Evolutionary conservation across 2,113 vertebrate genomes (phyloP), one percentile per base, ranked within the genome.

Genomic region (Chrysochloris asiatica): DNA sequence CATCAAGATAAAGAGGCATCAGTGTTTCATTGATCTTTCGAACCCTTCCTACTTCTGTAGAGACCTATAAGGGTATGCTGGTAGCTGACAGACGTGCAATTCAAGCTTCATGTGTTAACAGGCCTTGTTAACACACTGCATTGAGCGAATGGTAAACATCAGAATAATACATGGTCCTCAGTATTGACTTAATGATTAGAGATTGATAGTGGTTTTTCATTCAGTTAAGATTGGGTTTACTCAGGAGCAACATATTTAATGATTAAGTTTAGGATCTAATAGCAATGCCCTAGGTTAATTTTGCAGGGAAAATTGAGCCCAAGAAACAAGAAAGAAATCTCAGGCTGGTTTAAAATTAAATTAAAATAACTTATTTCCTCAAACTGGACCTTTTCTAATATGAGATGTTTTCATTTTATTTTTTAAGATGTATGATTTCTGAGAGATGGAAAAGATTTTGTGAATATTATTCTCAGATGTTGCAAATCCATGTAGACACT

Each of bases 391-490:
- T 92, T 86, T 92, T 82, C 83, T 92, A 81, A 88, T 38, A 92
- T 75, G 17, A 71, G 83, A 77, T 43, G 50, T 63, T 26, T 88
- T 24, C 82, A 3, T 84, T 84, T 72, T 86, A 13, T 91, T 83
- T 76, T 17, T 75, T 26, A 83, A 86, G 41, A 45, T 52, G 28
- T 86, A 26, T 83, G 76, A 89, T 79, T 96, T 89, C 43, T 75
- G 79, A 93, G 93, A 93, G 87, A 83, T 94, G 89, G 94, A 89
- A 95, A 90, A 93, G 85, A 90, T 96, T 95, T 95, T 88, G 83
- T 19, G 75, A 93, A 89, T 95, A 95, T 94, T 94, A 83, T 47
- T 95, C 61, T 94, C 94, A 96, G 88, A 91, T 96, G 88, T 96
- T 79, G 38, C 86, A 73, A 67, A 63, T 77, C 43, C 7, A 1